These are phyloP conservation scores for Microctonus brassicae DNA, from an alignment of 2,888 invertebrate species.

Conservation along the genomic window DNA sequence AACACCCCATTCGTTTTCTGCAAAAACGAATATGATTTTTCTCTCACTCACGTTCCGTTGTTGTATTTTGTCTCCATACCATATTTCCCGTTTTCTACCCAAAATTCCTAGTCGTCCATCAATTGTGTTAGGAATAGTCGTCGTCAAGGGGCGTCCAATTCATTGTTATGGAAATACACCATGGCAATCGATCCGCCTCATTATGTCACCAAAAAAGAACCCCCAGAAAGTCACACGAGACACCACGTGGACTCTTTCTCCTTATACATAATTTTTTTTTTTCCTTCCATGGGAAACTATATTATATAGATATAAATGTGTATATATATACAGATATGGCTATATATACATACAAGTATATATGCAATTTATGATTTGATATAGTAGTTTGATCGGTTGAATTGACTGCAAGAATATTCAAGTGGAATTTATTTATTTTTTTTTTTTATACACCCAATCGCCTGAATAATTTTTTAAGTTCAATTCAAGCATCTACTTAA, in stretches of 20 bases:
- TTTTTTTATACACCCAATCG: not conserved
- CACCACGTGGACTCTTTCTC: conserved; percentile 19
- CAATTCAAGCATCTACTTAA: not conserved
- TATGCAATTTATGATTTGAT: not conserved
- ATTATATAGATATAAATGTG: conserved; percentile 6
- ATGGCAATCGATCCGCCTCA: conserved; percentile 66
- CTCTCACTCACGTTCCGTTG: conserved; percentile 33
- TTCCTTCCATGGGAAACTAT: conserved; percentile 21
- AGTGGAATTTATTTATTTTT: not conserved
- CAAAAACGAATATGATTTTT: conserved; percentile 31
- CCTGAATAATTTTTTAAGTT: not conserved
- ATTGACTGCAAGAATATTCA: not conserved
- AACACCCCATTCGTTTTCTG: conserved; percentile 5
- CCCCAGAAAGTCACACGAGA: conserved; percentile 54
- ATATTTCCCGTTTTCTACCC: conserved; percentile 63
- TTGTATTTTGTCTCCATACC: conserved; percentile 28
- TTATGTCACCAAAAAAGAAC: conserved; percentile 60
- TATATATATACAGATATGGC: not conserved
- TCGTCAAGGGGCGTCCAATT: conserved; percentile 49
- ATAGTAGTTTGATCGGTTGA: not conserved
- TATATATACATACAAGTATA: not conserved
- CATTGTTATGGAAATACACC: conserved; percentile 66
- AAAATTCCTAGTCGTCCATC: conserved; percentile 64
- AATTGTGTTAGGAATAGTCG: conserved; percentile 61
- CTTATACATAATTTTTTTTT: not conserved